Base-by-base conservation (phyloP, 1,140 invertebrate species). In the Pectinophora gossypiella region DNA sequence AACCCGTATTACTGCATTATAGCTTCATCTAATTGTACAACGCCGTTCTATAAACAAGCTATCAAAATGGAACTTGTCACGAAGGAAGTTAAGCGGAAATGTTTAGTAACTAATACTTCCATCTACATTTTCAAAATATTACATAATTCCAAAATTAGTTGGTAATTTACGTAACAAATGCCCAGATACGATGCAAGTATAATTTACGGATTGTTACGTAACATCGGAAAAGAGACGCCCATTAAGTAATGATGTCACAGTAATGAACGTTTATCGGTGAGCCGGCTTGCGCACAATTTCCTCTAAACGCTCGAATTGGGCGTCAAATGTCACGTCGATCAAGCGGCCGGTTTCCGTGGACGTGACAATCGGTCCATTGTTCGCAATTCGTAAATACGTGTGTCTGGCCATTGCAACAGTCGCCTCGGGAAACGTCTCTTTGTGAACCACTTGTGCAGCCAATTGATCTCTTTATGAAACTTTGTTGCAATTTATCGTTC, bases 301-400 rank as follows among this genome's bases (percentile, higher is more conserved):
- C 59, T 64, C 52, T 48, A 74, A 72, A 75, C 56, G 64, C 68
- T 60, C 49, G 48, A 59, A 73, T 59, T 61, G 42, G 50, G 52
- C 59, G 59, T 67, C 48, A 65, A 64, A 72, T 55, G 48, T 51
- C 53, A 20, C 56, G 53, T 48, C 48, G 54, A 57, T 61, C 51
- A 40, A 44, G 47, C 27, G 48, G 36, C 49, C 51, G 43, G 54
- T 65, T 76, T 73, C 63, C 64, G 55, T 45, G 61, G 60, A 75
- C 62, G 57, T 74, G 70, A 76, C 76, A 78, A 78, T 74, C 53
- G 59, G 23, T 44, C 61, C 45, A 76, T 82, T 77, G 72, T 73
- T 61, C 27, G 9, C 32, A 38, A 54, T 6, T 40, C 36, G 36
- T 40, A 40, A 40, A 40, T 40, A 40, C 36, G 36, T 18, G 15